These are phyloP conservation scores for Alexandromys fortis DNA, from an alignment of 2,113 vertebrate genomes.

Conservation along the genomic window DNA sequence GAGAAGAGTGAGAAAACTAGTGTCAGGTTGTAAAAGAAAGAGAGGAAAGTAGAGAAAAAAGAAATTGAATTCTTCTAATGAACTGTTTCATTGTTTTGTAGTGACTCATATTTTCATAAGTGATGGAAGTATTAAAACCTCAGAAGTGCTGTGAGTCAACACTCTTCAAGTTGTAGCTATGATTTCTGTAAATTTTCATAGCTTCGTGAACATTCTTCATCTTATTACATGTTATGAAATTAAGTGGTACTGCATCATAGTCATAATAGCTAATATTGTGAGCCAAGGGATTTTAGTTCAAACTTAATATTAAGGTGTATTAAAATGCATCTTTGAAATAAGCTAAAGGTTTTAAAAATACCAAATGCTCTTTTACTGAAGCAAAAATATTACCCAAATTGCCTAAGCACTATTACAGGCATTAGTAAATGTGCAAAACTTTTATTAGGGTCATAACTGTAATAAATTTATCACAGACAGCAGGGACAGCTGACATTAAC, in stretches of 20 bases:
- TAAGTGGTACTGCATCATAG: neutral
- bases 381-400: slow-evolving; percentile 63
- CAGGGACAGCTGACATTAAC: slow-evolving; percentile 20
- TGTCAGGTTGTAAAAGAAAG: neutral
- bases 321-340: slow-evolving; percentile 3
- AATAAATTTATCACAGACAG: slow-evolving; percentile 29
- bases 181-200: neutral
- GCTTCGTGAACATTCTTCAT: neutral
- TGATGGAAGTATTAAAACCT: neutral
- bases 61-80: neutral
- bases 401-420: slow-evolving; percentile 53
- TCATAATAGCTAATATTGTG: slow-evolving; percentile 27
- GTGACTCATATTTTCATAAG: neutral
- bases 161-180: neutral
- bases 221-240: neutral
- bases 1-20: neutral
- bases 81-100: neutral
- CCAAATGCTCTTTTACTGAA: slow-evolving; percentile 46
- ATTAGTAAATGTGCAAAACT: slow-evolving; percentile 55
- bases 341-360: slow-evolving; percentile 38
- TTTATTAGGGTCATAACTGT: slow-evolving; percentile 2
- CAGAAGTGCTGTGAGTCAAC: neutral
- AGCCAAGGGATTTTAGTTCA: neutral
- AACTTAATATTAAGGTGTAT: slow-evolving; percentile 26
- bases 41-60: neutral